Percentiles rank a stretch among this genome's conserved stretches.
Evolutionary conservation across 1,140 invertebrate genomes (phyloP).

Genomic region (Brachystomella parvula): DNA sequence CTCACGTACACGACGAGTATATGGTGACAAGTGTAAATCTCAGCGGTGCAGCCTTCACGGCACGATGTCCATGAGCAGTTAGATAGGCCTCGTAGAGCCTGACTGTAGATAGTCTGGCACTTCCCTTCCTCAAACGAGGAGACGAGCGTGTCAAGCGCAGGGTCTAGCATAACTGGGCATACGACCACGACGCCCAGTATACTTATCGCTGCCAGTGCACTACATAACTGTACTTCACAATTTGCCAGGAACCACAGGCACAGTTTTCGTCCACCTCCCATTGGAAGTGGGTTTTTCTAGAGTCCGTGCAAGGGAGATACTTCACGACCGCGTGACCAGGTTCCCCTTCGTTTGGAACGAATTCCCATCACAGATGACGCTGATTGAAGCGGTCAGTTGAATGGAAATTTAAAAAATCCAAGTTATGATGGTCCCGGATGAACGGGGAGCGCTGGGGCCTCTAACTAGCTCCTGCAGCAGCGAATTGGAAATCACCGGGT

Average conservation of each 20-base stretch:
- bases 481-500: no score
- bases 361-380: neutral
- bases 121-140: conserved; percentile 37
- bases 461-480: no score
- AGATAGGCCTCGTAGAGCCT: conserved; percentile 35
- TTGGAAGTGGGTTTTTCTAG: neutral
- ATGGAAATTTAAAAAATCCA: neutral
- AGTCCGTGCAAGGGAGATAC: no score
- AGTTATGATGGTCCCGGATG: neutral
- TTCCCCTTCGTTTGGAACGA: neutral
- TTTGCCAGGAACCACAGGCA: conserved; percentile 36
- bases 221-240: conserved; percentile 38
- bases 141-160: conserved; percentile 39
- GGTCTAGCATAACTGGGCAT: conserved; percentile 38
- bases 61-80: conserved; percentile 43
- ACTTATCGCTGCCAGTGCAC: conserved; percentile 35
- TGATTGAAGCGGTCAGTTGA: neutral
- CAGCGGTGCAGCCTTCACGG: conserved; percentile 41
- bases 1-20: conserved; percentile 39
- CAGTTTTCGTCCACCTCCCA: conserved; percentile 31
- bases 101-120: conserved; percentile 38
- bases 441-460: no score
- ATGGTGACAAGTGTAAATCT: conserved; percentile 41
- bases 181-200: conserved; percentile 35
- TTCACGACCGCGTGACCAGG: no score